Evolutionary conservation across 2,888 invertebrate genomes (phyloP), one percentile per base, ranked within the genome.

Genomic region (Drosophila borborema): DNA sequence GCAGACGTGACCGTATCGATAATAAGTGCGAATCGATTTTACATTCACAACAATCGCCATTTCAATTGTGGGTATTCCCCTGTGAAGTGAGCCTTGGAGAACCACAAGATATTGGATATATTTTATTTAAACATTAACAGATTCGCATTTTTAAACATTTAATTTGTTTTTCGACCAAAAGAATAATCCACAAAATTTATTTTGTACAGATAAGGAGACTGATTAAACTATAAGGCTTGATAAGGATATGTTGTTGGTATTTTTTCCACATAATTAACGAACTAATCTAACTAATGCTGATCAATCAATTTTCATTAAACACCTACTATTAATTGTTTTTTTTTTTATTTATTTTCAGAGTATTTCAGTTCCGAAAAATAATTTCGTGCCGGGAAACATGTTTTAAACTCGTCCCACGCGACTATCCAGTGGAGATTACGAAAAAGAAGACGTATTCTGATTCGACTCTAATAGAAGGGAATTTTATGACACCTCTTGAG

Each of bases 341-440:
- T 20, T 20, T 20, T 10, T 36, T 14, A 45, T 58, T n/a, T 23
- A 23, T 91, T 95, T 95, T 84, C 94, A 98, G 98, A 94, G 95
- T 99, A 92, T 97, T 99, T 94, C 96, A 97, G 92, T 98, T 98
- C 92, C 94, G 98, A 74, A 98, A 98, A 95, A 94, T 97, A 60
- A 96, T 99, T 58, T 96, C 97, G 1, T 95, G 96, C 91, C 95
- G 98, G 80, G 96, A 97, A 82, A 94, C 95, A 79, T 98, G 98
- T 93, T 96, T 95, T 91, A 95, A 96, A 91, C 94, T 99, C 79
- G 95, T 99, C 51, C 95, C 97, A 58, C 94, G 94, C 72, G 95
- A 98, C 92, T 97, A 98, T 93, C 97, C 98, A 1, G 95, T 99
- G 62, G 95, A 96, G 81, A 97, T 99, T 80, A 96, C 97, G 45